These are phyloP conservation scores for Platorchestia sp. DNA, from an alignment of 1,140 invertebrate genomes.

Conservation along the genomic window DNA sequence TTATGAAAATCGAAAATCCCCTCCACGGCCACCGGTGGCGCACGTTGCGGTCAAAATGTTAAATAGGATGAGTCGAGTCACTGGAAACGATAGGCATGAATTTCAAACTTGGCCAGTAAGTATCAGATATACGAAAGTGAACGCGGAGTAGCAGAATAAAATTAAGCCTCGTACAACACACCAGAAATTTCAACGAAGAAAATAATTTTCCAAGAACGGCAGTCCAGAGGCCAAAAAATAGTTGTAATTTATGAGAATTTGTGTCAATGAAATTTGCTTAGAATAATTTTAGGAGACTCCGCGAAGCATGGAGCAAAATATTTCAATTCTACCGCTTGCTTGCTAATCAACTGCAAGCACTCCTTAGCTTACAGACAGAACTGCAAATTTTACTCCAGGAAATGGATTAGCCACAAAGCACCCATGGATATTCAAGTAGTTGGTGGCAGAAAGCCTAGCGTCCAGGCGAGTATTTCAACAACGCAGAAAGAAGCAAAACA, in stretches of 20 bases:
- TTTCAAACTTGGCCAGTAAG: too few species aligned
- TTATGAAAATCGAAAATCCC: too few species aligned
- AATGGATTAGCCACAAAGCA: neutral
- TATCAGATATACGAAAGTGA: too few species aligned
- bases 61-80: too few species aligned
- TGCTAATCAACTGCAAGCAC: neutral
- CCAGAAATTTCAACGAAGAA: neutral
- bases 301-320: neutral
- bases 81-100: too few species aligned
- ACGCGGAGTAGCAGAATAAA: too few species aligned
- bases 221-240: neutral
- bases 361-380: neutral
- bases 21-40: too few species aligned
- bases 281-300: neutral
- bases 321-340: neutral
- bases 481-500: neutral
- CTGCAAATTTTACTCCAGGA: neutral
- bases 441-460: neutral
- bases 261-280: neutral
- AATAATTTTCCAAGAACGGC: neutral
- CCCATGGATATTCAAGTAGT: neutral
- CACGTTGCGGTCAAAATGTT: too few species aligned
- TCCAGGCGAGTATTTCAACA: neutral
- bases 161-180: neutral
- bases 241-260: neutral